These are phyloP conservation scores for Mormyrus proboscirostris DNA, from an alignment of 2,797 vertebrate species.

Conservation along the genomic window DNA sequence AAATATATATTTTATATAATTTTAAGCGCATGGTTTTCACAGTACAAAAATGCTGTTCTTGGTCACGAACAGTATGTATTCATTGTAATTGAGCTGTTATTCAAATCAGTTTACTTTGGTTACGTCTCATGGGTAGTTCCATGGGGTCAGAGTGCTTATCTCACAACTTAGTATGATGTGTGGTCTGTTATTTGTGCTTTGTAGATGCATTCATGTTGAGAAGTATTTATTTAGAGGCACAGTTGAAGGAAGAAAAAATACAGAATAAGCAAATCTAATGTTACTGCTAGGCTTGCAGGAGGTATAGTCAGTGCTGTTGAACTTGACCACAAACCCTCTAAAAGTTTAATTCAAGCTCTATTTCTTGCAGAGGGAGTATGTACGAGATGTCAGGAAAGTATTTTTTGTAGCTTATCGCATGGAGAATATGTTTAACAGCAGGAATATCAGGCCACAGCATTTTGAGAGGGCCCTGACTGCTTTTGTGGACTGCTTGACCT, in stretches of 20 bases:
- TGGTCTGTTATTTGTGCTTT: not conserved
- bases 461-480: not conserved
- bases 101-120: not conserved
- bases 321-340: not conserved
- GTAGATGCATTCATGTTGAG: not conserved
- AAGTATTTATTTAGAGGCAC: not conserved
- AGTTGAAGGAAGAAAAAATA: not conserved
- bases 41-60: not conserved
- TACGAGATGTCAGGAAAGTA: not conserved
- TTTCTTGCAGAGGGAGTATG: not conserved
- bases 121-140: not conserved
- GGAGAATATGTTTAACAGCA: not conserved
- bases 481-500: not conserved
- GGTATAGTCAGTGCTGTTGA: not conserved
- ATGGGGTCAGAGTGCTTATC: not conserved
- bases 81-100: not conserved
- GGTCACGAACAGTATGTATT: not conserved
- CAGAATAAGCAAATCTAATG: not conserved
- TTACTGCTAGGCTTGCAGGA: not conserved
- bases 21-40: not conserved
- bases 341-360: not conserved
- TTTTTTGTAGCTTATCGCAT: not conserved
- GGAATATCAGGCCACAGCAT: not conserved
- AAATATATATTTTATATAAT: not conserved
- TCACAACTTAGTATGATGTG: not conserved